Evolutionary conservation across 1,140 invertebrate genomes (phyloP).

Genomic region (Drosophila willistoni): DNA sequence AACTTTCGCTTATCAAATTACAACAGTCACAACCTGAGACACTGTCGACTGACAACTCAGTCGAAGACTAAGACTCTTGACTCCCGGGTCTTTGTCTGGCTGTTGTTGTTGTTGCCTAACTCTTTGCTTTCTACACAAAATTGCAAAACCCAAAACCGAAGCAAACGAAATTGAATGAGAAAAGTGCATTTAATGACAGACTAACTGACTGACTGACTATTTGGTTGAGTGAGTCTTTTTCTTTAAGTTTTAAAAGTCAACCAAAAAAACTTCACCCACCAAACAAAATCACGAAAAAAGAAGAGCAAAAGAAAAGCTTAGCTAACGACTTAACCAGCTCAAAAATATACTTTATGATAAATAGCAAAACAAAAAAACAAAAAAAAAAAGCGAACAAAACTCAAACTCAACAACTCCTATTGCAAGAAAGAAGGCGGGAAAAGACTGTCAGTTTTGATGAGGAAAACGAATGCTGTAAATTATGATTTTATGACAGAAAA

Average conservation of each 20-base stretch:
- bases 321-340: conserved; percentile 47
- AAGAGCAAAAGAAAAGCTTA: conserved; percentile 39
- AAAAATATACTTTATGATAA: conserved; percentile 41
- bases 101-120: conserved; percentile 28
- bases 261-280: conserved; percentile 34
- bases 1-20: conserved; percentile 75
- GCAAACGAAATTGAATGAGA: conserved; percentile 47
- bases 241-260: conserved; percentile 27
- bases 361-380: conserved; percentile 2
- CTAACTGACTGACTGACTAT: conserved; percentile 27
- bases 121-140: conserved; percentile 59
- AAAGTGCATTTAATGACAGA: conserved; percentile 71
- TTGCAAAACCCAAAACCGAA: conserved; percentile 49
- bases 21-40: conserved; percentile 47
- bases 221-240: no score
- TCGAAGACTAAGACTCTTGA: conserved; percentile 28
- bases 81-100: conserved; percentile 45
- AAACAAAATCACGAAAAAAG: conserved; percentile 22
- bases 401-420: conserved; percentile 37
- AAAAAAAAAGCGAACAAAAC: background rate
- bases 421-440: background rate
- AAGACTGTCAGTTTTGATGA: conserved; percentile 63
- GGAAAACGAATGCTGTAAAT: conserved; percentile 76
- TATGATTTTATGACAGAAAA: conserved; percentile 77
- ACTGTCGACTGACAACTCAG: conserved; percentile 12